Base-by-base conservation (phyloP, 2,797 vertebrate genomes). In the Anas capensis region DNA sequence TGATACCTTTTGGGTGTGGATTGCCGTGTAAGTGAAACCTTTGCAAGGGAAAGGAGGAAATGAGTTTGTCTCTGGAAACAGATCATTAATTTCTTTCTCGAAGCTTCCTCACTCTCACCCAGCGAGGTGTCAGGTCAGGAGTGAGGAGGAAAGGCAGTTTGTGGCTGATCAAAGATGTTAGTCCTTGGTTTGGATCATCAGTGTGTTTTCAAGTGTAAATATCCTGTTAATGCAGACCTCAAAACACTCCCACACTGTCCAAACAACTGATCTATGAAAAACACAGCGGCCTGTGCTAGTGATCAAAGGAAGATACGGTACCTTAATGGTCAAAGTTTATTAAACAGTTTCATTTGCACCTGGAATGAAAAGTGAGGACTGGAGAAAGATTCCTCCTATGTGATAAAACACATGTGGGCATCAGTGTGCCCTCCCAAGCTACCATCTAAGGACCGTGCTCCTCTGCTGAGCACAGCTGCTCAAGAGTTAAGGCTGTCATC, bases 171-270 rank as follows among this genome's bases (percentile, higher is more conserved):
- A 97, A 95, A 96, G 95, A 96, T 92, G 82, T 90, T 79, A 95
- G 70, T 56, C 72, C 80, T 93, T 82, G 88, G 73, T 90, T 94
- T 83, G 88, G 92, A 80, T 93, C 90, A 83, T 71, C 77, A 72
- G 89, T 77, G 82, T 88, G 86, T 97, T 96, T 96, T 92, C 88
- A 96, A 93, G 90, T 96, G 93, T 95, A 97, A 97, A 97, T 97
- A 97, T 95, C 95, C 95, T 96, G 95, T 95, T 96, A 95, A 93
- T 65, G 86, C 86, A 94, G 86, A 66, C 94, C 90, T 93, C 69
- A 51, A 3, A 91, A 93, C 75, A 88, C 95, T 97, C 95, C 96
- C 86, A 94, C 89, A 61, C 91, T 96, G 85, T 96, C 92, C 92
- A 97, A 97, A 95, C 95, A 96, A 95, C 90, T 79, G 82, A 93